phyloP scores from a whole-genome alignment of 1,140 invertebrate genomes.

The Macrobrachium rosenbergii region DNA sequence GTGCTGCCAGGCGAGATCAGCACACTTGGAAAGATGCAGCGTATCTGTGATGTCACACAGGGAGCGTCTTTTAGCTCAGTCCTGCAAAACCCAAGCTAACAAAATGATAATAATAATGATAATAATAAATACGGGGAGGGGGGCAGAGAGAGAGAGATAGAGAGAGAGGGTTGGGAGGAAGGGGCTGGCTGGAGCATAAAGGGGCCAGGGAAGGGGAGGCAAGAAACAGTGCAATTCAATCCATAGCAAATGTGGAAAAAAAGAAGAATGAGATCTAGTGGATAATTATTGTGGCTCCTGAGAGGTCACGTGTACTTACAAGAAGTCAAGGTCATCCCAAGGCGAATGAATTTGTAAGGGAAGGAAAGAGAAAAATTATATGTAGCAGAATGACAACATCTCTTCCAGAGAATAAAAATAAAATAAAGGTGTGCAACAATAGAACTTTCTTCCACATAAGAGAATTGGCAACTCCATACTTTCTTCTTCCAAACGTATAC shows the following conservation, averaged over 20 bases:
- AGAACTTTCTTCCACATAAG: too few relatives aligned
- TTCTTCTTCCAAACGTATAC: too few relatives aligned
- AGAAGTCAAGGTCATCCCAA: constrained; percentile 63
- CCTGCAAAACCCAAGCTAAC: constrained; percentile 44
- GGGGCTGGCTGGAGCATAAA: not conserved
- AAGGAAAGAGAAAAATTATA: constrained; percentile 65
- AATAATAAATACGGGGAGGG: not conserved
- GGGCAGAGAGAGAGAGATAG: constrained; percentile 15
- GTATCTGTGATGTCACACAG: constrained; percentile 40
- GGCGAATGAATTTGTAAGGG: constrained; percentile 60
- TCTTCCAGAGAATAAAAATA: not conserved
- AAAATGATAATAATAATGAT: constrained; percentile 21
- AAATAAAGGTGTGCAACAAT: too few relatives aligned
- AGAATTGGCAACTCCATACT: too few relatives aligned
- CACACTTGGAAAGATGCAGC: not conserved
- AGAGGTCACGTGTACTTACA: constrained; percentile 63
- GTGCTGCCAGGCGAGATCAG: not conserved
- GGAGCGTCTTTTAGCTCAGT: constrained; percentile 56
- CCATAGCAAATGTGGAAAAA: constrained; percentile 54
- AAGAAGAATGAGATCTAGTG: constrained; percentile 54
- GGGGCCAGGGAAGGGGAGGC: constrained; percentile 22
- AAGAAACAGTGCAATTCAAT: constrained; percentile 61
- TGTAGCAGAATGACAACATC: constrained; percentile 57
- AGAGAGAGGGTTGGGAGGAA: not conserved
- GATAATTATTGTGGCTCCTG: constrained; percentile 58